These are phyloP conservation scores for Electrona antarctica DNA, from an alignment of 2,113 vertebrate species.

Conservation along the genomic window DNA sequence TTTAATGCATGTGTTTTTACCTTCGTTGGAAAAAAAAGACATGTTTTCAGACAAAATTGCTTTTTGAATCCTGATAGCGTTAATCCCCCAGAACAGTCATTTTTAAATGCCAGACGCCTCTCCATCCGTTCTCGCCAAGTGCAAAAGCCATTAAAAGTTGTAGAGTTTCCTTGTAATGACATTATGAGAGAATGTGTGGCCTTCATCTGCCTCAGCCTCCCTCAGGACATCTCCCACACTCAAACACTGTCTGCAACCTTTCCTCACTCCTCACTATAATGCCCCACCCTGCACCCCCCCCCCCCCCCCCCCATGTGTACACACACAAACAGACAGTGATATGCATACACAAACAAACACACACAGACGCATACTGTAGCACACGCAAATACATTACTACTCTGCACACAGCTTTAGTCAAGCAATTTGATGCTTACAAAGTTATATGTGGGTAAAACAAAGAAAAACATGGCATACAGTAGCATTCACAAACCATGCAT, in stretches of 20 bases:
- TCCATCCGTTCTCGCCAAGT: constrained; percentile 39
- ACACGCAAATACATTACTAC: too few relatives aligned
- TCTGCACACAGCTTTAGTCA: too few relatives aligned
- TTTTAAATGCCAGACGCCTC: constrained; percentile 52
- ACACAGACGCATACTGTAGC: too few relatives aligned
- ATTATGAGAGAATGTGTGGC: constrained; percentile 60
- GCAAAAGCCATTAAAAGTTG: constrained; percentile 78
- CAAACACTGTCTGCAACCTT: constrained; percentile 13
- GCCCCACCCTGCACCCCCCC: too few relatives aligned
- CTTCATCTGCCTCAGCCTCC: constrained; percentile 33
- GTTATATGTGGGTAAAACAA: too few relatives aligned
- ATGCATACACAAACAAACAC: too few relatives aligned
- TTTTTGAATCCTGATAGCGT: constrained; percentile 65
- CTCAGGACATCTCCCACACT: constrained; percentile 27
- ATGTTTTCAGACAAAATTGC: constrained; percentile 67
- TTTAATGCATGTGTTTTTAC: constrained; percentile 57
- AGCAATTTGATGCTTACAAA: too few relatives aligned
- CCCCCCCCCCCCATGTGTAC: too few relatives aligned
- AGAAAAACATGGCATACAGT: too few relatives aligned
- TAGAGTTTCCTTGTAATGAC: constrained; percentile 58
- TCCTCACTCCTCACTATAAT: too few relatives aligned
- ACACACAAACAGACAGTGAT: too few relatives aligned
- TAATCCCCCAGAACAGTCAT: constrained; percentile 73
- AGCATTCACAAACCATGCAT: too few relatives aligned
- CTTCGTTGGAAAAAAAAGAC: constrained; percentile 53